Conservation (phyloP, 2,888 invertebrate species). For the Calephelis perditalis region DNA sequence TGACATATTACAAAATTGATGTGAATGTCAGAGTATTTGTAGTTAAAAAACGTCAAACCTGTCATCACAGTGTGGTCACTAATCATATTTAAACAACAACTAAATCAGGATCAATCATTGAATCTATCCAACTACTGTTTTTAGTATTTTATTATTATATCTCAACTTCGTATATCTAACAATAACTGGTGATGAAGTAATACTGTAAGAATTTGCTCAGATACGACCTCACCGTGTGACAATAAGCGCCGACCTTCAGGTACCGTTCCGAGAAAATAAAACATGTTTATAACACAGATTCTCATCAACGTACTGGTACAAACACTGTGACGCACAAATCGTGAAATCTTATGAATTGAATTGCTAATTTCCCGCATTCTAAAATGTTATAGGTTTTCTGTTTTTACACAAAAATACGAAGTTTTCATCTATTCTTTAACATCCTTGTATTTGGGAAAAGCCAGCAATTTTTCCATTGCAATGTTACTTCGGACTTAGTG, state of each 20-base stretch:
- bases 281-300: constrained; percentile 16
- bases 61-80: too few relatives aligned
- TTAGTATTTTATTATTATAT: not conserved
- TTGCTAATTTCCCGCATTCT: constrained; percentile 8
- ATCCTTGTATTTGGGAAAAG: too few relatives aligned
- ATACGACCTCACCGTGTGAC: constrained; percentile 41
- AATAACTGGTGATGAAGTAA: constrained; percentile 42
- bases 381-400: not conserved
- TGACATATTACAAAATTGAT: too few relatives aligned
- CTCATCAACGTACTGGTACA: constrained; percentile 5
- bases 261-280: constrained; percentile 34
- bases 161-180: constrained; percentile 6
- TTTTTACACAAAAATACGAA: not conserved
- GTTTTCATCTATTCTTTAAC: not conserved
- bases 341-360: constrained; percentile 11
- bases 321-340: not conserved
- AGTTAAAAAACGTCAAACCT: too few relatives aligned
- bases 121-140: too few relatives aligned
- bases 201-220: constrained; percentile 48
- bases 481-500: too few relatives aligned
- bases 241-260: constrained; percentile 50
- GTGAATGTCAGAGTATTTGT: too few relatives aligned
- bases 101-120: too few relatives aligned
- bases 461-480: too few relatives aligned
- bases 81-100: too few relatives aligned